Percentiles rank a stretch among this genome's conserved stretches.
Conservation (phyloP, 2,888 invertebrate genomes). For the Chelonus formosanus region DNA sequence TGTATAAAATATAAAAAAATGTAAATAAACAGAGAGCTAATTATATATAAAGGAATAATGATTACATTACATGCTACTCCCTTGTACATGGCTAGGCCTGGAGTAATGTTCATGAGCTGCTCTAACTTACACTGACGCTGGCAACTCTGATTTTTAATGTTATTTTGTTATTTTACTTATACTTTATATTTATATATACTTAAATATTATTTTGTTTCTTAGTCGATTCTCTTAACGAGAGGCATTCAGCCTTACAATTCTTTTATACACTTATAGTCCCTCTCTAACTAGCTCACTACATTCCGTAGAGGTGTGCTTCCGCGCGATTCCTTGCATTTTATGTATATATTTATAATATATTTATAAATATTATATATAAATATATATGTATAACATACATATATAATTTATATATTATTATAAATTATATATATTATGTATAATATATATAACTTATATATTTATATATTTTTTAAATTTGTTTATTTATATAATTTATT, state of each 20-base stretch:
- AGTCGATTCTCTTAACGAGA: conserved; percentile 40
- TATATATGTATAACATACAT: too few species aligned
- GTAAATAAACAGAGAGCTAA: too few species aligned
- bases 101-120: too few species aligned
- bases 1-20: too few species aligned
- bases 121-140: too few species aligned
- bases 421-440: conserved; percentile 36
- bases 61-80: too few species aligned
- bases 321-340: conserved; percentile 11
- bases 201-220: conserved; percentile 37
- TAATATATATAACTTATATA: conserved; percentile 31
- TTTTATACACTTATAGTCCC: conserved; percentile 58
- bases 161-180: background rate
- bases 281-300: conserved; percentile 60
- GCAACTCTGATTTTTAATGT: too few species aligned
- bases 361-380: too few species aligned
- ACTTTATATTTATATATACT: conserved; percentile 27
- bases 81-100: too few species aligned
- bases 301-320: conserved; percentile 50
- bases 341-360: too few species aligned
- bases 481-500: conserved; percentile 48
- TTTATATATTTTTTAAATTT: conserved; percentile 38
- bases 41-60: too few species aligned
- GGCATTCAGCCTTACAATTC: conserved; percentile 43
- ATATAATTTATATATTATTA: conserved; percentile 14